Conservation (phyloP, 2,113 vertebrate genomes). For the Dryoscopus gambensis region DNA sequence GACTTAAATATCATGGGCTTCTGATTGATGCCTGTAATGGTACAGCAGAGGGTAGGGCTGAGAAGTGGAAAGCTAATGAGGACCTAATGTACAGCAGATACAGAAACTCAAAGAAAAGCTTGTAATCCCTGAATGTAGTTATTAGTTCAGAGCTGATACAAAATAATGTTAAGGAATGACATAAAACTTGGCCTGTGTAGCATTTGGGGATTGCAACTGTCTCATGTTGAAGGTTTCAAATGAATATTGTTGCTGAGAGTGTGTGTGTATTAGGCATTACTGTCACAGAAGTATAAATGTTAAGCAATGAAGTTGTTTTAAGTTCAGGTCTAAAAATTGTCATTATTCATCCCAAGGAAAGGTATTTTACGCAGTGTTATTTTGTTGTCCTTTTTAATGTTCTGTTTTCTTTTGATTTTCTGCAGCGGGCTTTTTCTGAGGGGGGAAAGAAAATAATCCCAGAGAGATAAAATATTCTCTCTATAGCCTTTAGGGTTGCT, state of each 20-base stretch:
- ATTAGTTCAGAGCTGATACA: not conserved
- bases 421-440: not conserved
- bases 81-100: rapidly evolving
- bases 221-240: not conserved
- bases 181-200: not conserved
- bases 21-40: not conserved
- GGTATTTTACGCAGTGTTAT: not conserved
- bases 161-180: not conserved
- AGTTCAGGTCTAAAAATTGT: not conserved
- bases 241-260: not conserved
- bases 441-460: not conserved
- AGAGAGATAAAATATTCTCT: not conserved
- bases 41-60: not conserved
- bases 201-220: not conserved
- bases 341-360: not conserved
- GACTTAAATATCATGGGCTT: not conserved
- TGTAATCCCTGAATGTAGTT: not conserved
- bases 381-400: not conserved
- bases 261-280: not conserved
- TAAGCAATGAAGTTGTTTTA: not conserved
- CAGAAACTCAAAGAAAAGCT: not conserved
- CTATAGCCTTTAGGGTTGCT: not conserved
- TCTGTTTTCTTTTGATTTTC: not conserved
- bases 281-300: not conserved
- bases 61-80: not conserved